Conservation (phyloP, 1,140 invertebrate species). For the Ptiloglossa arizonensis region DNA sequence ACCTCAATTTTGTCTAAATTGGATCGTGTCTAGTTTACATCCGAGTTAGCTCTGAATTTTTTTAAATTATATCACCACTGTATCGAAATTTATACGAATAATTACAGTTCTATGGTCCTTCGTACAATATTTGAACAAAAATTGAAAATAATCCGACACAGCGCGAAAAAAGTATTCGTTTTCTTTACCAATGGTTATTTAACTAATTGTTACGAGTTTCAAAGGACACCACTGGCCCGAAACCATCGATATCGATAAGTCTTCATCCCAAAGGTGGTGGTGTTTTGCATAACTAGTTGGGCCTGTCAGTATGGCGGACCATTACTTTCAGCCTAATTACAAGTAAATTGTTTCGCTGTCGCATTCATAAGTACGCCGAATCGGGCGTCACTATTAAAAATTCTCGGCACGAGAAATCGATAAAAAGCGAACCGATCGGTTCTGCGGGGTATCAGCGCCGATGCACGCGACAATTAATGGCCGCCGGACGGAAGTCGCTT, state of each 20-base stretch:
- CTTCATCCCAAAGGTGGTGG: not conserved
- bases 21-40: too few relatives aligned
- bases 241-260: not conserved
- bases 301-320: not conserved
- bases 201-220: too few relatives aligned
- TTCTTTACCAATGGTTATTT: too few relatives aligned
- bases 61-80: too few relatives aligned
- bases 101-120: too few relatives aligned
- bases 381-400: slow-evolving; percentile 35
- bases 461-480: slow-evolving; percentile 50
- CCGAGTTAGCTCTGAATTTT: too few relatives aligned
- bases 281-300: not conserved
- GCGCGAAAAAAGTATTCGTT: too few relatives aligned
- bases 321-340: slow-evolving; percentile 7
- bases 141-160: too few relatives aligned
- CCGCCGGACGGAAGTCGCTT: slow-evolving; percentile 41
- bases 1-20: too few relatives aligned
- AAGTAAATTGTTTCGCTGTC: slow-evolving; percentile 6
- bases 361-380: slow-evolving; percentile 23
- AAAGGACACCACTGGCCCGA: too few relatives aligned
- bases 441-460: not conserved
- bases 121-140: too few relatives aligned
- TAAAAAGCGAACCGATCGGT: slow-evolving; percentile 30
- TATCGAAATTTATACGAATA: too few relatives aligned
- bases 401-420: slow-evolving; percentile 45